Evolutionary conservation across 2,113 vertebrate species (phyloP), one percentile per base, ranked within the genome.

Genomic region (Benitochromis conjunctus): DNA sequence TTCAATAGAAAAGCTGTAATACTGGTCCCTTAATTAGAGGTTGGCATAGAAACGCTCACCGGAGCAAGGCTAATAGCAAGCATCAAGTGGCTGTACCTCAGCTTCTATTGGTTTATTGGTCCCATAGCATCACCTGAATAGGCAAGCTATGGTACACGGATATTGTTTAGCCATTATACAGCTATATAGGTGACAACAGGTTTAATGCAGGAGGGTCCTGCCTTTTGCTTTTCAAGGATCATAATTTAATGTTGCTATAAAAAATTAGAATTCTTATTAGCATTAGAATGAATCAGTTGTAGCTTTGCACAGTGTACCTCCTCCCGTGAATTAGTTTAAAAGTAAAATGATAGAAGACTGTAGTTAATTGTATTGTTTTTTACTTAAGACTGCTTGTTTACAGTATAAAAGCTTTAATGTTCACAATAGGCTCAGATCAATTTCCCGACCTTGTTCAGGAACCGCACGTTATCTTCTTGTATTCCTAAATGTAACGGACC

Each of bases 41-140:
- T 91, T 93, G 88, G 80, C 85, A 92, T 91, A 69, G 92, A 92
- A 95, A 96, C 88, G 18, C 57, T 86, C 46, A 24, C 53, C 53
- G 5, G 87, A 78, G 69, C 53, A 31, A 80, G 78, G 82, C 82
- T 89, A 91, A 91, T 85, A 84, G 89, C 77, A 14, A 77, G 82
- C 54, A 88, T 89, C 24, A 89, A 88, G 84, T 82, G 81, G 66
- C 64, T 13, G 12, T 46, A 58, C 43, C 83, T 84, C 64, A 9
- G 57, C 34, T 79, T 83, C 36, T 66, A 9, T 83, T 74, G 86
- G 82, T 79, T 80, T 64, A 82, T 81, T 78, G 60, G 74, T 43
- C 66, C 80, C 80, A 62, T 56, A 29, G 71, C 18, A 5, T 86
- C 69, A 80, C 18, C 76, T 62, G 43, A 34, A 64, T 53, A 83